Percentiles rank a stretch among this genome's conserved stretches.
These are phyloP conservation scores for Cylloceria caligata DNA, from an alignment of 2,888 invertebrate genomes.

Conservation along the genomic window DNA sequence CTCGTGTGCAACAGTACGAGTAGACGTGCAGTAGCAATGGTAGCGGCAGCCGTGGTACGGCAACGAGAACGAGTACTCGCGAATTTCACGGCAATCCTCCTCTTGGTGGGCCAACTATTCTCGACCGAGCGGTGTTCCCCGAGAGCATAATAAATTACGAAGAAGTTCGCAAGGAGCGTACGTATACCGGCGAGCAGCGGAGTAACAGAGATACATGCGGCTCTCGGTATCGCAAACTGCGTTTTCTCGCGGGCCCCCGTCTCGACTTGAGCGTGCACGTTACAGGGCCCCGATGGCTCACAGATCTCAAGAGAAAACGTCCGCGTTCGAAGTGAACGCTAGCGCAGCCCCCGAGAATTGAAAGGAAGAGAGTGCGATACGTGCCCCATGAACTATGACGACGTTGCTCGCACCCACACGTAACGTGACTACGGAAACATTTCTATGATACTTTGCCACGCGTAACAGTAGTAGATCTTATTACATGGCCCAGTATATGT, in stretches of 20 bases:
- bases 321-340: constrained; percentile 42
- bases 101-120: constrained; percentile 62
- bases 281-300: constrained; percentile 67
- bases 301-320: constrained; percentile 68
- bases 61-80: constrained; percentile 54
- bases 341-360: constrained; percentile 43
- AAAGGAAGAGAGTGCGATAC: constrained; percentile 50
- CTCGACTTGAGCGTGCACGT: constrained; percentile 46
- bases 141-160: constrained; percentile 75
- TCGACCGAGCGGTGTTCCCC: constrained; percentile 66
- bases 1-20: constrained; percentile 47
- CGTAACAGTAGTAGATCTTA: not conserved
- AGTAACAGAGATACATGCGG: constrained; percentile 54
- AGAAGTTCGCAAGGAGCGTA: constrained; percentile 70
- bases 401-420: not conserved
- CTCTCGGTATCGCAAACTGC: constrained; percentile 38
- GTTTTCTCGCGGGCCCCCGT: constrained; percentile 48
- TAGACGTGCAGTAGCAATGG: constrained; percentile 42
- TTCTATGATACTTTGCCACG: constrained; percentile 31
- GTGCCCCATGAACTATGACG: constrained; percentile 40
- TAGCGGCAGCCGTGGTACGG: not conserved
- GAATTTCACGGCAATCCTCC: constrained; percentile 71
- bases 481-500: not conserved
- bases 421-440: constrained; percentile 36
- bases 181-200: constrained; percentile 60